Evolutionary conservation across 1,140 invertebrate species (phyloP), one percentile per base, ranked within the genome.

Genomic region (Microvelia longipes): DNA sequence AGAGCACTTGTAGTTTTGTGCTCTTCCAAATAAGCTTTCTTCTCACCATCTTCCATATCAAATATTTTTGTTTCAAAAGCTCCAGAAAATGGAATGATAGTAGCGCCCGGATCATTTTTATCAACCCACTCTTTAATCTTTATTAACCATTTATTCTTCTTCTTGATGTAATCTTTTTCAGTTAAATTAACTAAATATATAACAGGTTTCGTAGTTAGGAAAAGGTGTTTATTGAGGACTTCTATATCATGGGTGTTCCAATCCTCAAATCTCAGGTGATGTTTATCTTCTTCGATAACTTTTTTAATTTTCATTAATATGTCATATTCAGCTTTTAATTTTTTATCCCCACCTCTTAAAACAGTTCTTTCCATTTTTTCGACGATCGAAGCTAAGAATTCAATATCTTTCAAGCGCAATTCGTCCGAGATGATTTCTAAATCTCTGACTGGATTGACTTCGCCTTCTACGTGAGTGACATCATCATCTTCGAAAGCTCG

Each of bases 51-150:
- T 5, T 90, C 88, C 89, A 98, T 94, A 64, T 98, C 93, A 5
- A 90, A 76, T 0, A 98, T 76, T 81, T 94, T 91, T 64, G 85
- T 83, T 79, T 99, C 97, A 73, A 98, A 89, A 13, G 83, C 87
- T 2, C 94, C 97, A 71, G 95, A 98, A 81, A 99, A 98, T 1
- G 95, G 95, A 67, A 98, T 96, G 11, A 98, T 84, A 11, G 88
- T 81, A 0, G 96, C 88, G 14, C 96, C 96, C 0, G 94, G 89
- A 81, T 99, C 98, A 78, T 98, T 90, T 75, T 92, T 91, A 79
- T 99, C 96, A 71, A 99, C 90, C 96, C 96, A 99, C 81, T 98
- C 95, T 79, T 99, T 99, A 74, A 99, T 94, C 82, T 98, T 98
- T 14, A 90, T 84, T 77, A 99, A 85, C 94, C 94, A 98, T 85